These are phyloP conservation scores for Rhingia rostrata DNA, from an alignment of 2,888 invertebrate genomes.

Conservation along the genomic window DNA sequence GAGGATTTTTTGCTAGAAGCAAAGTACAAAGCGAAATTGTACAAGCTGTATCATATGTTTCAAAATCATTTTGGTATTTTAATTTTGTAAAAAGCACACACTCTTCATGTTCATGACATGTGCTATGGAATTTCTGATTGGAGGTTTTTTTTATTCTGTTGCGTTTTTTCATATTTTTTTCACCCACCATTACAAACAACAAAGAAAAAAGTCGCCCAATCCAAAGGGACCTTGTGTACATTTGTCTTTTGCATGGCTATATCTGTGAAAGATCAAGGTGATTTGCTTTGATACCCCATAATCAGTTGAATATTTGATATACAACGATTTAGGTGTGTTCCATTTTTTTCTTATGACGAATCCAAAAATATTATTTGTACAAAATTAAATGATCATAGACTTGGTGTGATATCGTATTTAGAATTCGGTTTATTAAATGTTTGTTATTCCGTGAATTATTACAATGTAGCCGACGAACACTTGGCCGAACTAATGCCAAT, in stretches of 20 bases:
- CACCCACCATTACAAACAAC: slow-evolving; percentile 2
- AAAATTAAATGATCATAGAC: slow-evolving; percentile 81
- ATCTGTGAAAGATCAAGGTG: slow-evolving; percentile 49
- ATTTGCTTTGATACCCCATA: slow-evolving; percentile 38
- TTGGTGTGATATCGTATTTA: slow-evolving; percentile 61
- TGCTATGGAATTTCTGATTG: slow-evolving; percentile 51
- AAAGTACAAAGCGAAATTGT: slow-evolving; percentile 38
- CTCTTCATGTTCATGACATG: slow-evolving; percentile 53
- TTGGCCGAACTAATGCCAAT: slow-evolving; percentile 97
- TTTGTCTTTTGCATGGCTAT: slow-evolving; percentile 58
- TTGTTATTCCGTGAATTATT: slow-evolving; percentile 59
- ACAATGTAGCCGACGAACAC: slow-evolving; percentile 92
- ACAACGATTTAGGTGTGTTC: slow-evolving; percentile 9
- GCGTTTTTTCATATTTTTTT: slow-evolving; percentile 38
- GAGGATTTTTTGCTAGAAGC: slow-evolving; percentile 41
- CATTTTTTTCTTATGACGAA: slow-evolving; percentile 5
- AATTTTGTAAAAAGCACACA: slow-evolving; percentile 64
- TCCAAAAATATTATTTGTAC: slow-evolving; percentile 31
- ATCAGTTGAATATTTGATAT: slow-evolving; percentile 15
- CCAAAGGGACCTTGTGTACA: slow-evolving; percentile 22
- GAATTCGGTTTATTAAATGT: slow-evolving; percentile 59
- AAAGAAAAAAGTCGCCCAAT: slow-evolving; percentile 1
- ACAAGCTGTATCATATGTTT: slow-evolving; percentile 68
- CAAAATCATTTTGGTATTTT: slow-evolving; percentile 65
- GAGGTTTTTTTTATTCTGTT: slow-evolving; percentile 44